phyloP scores from a whole-genome alignment of 2,797 vertebrate genomes.

The Dromococcyx pavoninus region DNA sequence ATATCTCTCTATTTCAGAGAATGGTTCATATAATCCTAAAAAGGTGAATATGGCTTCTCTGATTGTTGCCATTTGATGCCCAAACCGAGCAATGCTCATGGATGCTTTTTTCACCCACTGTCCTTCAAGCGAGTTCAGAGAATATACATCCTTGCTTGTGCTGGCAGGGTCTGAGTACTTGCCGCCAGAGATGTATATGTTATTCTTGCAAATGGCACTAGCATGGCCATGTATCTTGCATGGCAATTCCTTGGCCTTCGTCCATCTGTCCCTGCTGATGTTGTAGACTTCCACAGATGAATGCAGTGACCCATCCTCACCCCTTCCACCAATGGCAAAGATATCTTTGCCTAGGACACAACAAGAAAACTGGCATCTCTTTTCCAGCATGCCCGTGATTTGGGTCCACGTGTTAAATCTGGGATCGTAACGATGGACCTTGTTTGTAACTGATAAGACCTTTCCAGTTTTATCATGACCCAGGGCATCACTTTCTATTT shows the following conservation, averaged over 20 bases:
- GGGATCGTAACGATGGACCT: conserved; percentile 89
- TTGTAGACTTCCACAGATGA: conserved; percentile 89
- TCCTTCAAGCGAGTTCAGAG: conserved; percentile 68
- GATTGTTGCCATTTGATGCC: conserved; percentile 88
- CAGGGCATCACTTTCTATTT: conserved; percentile 62
- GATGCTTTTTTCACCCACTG: conserved; percentile 84
- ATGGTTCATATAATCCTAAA: conserved; percentile 91
- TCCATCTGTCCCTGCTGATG: conserved; percentile 84
- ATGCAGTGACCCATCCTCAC: conserved; percentile 58
- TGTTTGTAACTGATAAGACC: conserved; percentile 72
- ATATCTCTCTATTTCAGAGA: conserved; percentile 92
- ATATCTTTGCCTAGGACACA: conserved; percentile 82
- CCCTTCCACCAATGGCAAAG: conserved; percentile 86
- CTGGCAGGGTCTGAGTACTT: conserved; percentile 67
- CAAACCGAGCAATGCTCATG: conserved; percentile 90
- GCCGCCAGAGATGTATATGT: conserved; percentile 89
- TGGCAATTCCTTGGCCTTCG: conserved; percentile 76
- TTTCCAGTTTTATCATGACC: conserved; percentile 47
- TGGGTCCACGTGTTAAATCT: conserved; percentile 86
- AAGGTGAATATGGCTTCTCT: conserved; percentile 86
- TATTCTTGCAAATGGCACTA: conserved; percentile 76
- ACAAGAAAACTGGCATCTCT: conserved; percentile 87
- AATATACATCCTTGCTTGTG: conserved; percentile 84
- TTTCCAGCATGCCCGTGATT: conserved; percentile 82
- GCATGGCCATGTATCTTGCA: conserved; percentile 86